A percentile compares a stretch with the other conserved stretches of the same genome.
Evolutionary conservation across 2,113 vertebrate species (phyloP).

Genomic region (Cavia porcellus): DNA sequence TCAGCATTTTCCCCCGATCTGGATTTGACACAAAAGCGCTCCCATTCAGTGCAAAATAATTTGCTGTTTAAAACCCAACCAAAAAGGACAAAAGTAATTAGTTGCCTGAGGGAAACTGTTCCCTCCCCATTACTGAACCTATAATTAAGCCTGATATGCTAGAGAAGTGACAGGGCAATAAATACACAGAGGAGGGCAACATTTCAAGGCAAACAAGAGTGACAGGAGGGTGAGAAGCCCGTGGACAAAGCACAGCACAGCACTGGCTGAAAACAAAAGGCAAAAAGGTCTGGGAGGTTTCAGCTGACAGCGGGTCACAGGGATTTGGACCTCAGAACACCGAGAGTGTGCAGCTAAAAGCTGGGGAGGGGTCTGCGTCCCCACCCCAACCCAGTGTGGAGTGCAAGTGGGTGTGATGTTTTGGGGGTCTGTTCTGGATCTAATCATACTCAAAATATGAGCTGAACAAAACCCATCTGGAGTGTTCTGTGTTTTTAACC

Average conservation of each 20-base stretch:
- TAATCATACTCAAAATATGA: slow-evolving; percentile 42
- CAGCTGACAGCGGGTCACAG: neutral
- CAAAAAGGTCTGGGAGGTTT: neutral
- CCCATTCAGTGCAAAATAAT: slow-evolving; percentile 55
- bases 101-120: slow-evolving; percentile 29
- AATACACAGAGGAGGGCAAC: neutral
- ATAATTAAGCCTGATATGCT: slow-evolving; percentile 35
- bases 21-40: slow-evolving; percentile 50
- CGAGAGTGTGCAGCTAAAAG: neutral
- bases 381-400: neutral
- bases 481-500: neutral
- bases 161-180: neutral
- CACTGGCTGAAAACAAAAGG: fast-evolving
- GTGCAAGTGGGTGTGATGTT: neutral
- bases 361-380: neutral
- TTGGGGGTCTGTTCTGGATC: neutral
- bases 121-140: neutral
- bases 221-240: neutral
- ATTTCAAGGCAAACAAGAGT: neutral
- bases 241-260: fast-evolving
- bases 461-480: neutral
- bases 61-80: slow-evolving; percentile 59
- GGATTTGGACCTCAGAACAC: neutral
- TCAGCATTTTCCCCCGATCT: slow-evolving; percentile 28
- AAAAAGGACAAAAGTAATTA: slow-evolving; percentile 64